phyloP scores from a whole-genome alignment of 2,797 vertebrate species.

The Hemibagrus guttatus region DNA sequence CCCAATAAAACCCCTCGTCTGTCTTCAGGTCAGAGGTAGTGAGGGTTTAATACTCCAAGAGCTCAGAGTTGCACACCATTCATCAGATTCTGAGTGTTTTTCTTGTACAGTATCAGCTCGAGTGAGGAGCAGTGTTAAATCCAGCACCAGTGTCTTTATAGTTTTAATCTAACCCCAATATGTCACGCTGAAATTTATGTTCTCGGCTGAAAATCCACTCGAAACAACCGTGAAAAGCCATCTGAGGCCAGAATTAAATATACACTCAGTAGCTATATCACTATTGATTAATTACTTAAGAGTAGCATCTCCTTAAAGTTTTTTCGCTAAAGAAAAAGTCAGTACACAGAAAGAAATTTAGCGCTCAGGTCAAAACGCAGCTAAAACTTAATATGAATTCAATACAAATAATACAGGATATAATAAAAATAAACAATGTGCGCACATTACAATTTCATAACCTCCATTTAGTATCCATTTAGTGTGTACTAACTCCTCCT shows the following conservation, averaged over 20 bases:
- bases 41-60: background rate
- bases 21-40: background rate
- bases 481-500: background rate
- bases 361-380: background rate
- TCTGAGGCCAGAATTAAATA: background rate
- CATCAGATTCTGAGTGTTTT: background rate
- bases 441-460: background rate
- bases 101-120: background rate
- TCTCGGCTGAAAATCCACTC: background rate
- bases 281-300: background rate
- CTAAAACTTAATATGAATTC: background rate
- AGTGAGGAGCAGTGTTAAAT: background rate
- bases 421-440: background rate
- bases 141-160: background rate
- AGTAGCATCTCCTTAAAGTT: background rate
- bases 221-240: background rate
- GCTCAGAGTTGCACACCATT: background rate
- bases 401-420: background rate
- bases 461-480: too few species aligned
- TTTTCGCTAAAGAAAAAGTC: background rate
- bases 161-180: background rate
- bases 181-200: background rate
- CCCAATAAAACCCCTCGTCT: background rate
- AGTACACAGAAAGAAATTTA: background rate
- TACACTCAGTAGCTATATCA: background rate